phyloP scores from a whole-genome alignment of 2,888 invertebrate genomes.

The Nemotelus pantherinus region DNA sequence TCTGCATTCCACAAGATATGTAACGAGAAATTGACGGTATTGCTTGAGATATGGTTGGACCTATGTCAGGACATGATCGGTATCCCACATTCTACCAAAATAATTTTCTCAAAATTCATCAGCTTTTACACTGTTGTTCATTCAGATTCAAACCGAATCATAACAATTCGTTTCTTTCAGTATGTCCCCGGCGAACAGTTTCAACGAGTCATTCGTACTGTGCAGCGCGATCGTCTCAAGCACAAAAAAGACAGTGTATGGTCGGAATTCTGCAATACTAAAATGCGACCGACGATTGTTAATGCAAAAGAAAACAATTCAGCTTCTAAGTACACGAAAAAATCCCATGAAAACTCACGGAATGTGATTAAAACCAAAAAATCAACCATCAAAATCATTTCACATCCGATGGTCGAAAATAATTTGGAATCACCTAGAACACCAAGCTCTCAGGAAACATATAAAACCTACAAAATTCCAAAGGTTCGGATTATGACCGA shows the following conservation, averaged over 20 bases:
- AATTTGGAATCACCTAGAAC: neutral
- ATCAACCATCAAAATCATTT: constrained; percentile 47
- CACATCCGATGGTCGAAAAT: constrained; percentile 32
- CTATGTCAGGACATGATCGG: no score
- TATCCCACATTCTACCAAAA: no score
- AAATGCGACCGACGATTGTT: neutral
- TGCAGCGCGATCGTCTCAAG: constrained; percentile 46
- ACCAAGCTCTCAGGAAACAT: neutral
- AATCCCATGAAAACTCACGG: neutral
- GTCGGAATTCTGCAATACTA: constrained; percentile 39
- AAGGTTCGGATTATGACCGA: constrained; percentile 47
- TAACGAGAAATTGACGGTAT: no score
- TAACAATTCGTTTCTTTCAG: constrained; percentile 18
- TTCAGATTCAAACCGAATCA: no score
- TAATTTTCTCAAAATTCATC: no score
- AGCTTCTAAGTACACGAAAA: neutral
- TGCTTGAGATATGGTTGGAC: no score
- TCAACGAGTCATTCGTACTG: constrained; percentile 46
- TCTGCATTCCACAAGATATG: no score
- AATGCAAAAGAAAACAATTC: neutral
- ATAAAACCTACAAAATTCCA: constrained; percentile 25
- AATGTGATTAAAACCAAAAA: constrained; percentile 42
- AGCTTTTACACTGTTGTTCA: no score
- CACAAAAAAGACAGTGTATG: constrained; percentile 46
- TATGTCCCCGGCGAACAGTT: constrained; percentile 47